Conservation (phyloP, 2,113 vertebrate species). For the Oreotrochilus melanogaster region DNA sequence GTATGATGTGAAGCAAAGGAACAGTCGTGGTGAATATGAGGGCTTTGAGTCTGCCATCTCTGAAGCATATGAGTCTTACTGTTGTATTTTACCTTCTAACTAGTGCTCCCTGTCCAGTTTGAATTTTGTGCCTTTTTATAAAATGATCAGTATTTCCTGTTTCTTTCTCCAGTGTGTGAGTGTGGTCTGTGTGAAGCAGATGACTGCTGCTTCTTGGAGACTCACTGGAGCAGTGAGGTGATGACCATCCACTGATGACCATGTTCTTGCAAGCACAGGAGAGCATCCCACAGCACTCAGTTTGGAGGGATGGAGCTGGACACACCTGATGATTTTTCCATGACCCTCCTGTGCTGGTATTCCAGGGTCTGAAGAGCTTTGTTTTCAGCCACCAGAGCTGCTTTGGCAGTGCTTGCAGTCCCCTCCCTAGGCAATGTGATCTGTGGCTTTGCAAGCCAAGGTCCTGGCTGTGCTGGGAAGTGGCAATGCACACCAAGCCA, state of each 20-base stretch:
- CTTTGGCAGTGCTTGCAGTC: background rate
- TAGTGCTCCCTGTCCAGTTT: background rate
- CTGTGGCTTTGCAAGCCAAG: background rate
- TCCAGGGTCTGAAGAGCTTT: background rate
- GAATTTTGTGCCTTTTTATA: background rate
- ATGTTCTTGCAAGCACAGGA: background rate
- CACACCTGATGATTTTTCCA: background rate
- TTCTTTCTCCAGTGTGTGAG: background rate
- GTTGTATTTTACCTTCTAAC: background rate
- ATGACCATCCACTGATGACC: background rate
- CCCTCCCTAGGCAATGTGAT: background rate
- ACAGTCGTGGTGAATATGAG: background rate
- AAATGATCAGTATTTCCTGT: accelerated
- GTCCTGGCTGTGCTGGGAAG: background rate
- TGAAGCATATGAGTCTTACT: background rate
- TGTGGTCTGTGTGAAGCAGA: background rate
- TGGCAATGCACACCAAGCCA: background rate
- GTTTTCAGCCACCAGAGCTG: background rate
- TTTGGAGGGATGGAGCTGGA: background rate
- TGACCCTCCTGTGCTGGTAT: background rate
- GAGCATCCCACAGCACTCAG: background rate
- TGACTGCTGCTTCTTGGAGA: background rate
- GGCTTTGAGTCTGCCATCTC: background rate
- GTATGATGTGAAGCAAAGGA: background rate
- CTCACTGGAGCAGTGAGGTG: background rate